These are phyloP conservation scores for Tympanoctomys barrerae DNA, from an alignment of 2,797 vertebrate species.

Conservation along the genomic window DNA sequence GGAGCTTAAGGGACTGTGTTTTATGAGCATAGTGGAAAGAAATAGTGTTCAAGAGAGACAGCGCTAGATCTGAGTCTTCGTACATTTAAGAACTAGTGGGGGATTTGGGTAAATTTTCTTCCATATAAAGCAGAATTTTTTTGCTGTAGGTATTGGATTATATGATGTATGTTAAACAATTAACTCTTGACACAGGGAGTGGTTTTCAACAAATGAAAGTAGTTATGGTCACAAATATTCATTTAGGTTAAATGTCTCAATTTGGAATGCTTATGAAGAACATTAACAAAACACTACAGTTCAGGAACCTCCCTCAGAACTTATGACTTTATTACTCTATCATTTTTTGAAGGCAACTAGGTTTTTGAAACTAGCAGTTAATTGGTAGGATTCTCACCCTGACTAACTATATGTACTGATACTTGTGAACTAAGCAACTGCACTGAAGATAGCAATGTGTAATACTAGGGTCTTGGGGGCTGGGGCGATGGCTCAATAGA, in stretches of 20 bases:
- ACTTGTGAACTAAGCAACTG: no score
- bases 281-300: conserved; percentile 46
- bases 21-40: neutral
- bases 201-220: neutral
- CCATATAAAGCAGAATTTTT: neutral
- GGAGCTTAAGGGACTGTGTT: neutral
- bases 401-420: no score
- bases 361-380: no score
- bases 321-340: conserved; percentile 35
- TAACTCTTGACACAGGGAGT: neutral
- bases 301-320: neutral
- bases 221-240: neutral
- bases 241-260: neutral
- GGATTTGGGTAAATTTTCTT: neutral
- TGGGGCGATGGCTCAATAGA: no score
- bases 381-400: no score
- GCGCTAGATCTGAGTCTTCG: neutral
- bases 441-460: no score
- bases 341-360: conserved; percentile 12
- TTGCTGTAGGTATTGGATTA: neutral
- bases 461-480: no score
- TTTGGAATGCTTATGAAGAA: conserved; percentile 1
- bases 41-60: neutral
- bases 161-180: neutral
- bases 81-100: no score